Percentiles rank a stretch among this genome's conserved stretches.
Conservation (phyloP, 2,797 vertebrate species). For the Catharus ustulatus region DNA sequence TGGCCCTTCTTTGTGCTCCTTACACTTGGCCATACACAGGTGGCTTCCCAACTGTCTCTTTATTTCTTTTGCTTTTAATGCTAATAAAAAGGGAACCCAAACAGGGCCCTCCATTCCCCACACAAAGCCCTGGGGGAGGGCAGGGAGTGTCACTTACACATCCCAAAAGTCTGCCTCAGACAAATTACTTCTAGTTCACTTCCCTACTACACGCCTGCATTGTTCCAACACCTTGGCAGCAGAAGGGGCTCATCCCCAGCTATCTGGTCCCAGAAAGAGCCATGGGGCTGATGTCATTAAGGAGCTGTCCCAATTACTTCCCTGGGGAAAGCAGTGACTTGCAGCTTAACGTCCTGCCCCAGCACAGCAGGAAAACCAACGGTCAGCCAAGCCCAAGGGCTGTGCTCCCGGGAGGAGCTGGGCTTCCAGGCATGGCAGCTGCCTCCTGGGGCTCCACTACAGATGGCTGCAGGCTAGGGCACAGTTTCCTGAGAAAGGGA, state of each 20-base stretch:
- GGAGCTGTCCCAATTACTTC: constrained; percentile 72
- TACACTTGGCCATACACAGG: background rate
- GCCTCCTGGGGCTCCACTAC: background rate
- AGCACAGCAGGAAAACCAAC: constrained; percentile 64
- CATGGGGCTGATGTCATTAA: background rate
- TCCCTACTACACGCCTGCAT: constrained; percentile 73
- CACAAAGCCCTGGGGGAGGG: constrained; percentile 63
- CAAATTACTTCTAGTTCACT: constrained; percentile 80
- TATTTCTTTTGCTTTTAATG: constrained; percentile 51
- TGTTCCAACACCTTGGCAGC: constrained; percentile 74
- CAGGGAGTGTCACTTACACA: constrained; percentile 43
- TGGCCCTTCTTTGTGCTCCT: constrained; percentile 16
- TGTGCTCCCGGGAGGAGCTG: background rate
- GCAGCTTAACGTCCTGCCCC: constrained; percentile 47
- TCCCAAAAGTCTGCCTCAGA: constrained; percentile 68
- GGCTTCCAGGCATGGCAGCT: constrained; percentile 17
- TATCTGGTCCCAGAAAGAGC: constrained; percentile 30
- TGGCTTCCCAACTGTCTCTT: constrained; percentile 65
- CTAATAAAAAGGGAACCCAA: constrained; percentile 61
- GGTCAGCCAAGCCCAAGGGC: background rate
- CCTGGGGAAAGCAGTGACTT: constrained; percentile 68
- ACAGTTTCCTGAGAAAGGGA: background rate
- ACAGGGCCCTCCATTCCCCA: constrained; percentile 31
- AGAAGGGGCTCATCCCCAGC: constrained; percentile 63
- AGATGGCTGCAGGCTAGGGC: background rate